These are phyloP conservation scores for Carcharodon carcharias DNA, from an alignment of 2,797 vertebrate genomes.

Conservation along the genomic window DNA sequence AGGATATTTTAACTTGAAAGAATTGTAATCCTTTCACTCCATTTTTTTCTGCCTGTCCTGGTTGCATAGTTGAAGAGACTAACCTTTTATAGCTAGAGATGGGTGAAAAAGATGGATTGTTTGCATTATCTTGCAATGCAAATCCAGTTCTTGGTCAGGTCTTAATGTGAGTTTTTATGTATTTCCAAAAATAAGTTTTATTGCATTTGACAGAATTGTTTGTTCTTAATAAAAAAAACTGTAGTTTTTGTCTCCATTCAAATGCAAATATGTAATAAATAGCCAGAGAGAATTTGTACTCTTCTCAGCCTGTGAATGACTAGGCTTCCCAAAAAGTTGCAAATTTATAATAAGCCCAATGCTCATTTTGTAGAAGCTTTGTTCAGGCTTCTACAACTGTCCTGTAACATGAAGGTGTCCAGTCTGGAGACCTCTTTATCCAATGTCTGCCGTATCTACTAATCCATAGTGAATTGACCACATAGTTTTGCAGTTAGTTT, in stretches of 20 bases:
- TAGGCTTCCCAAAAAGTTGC: neutral
- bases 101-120: neutral
- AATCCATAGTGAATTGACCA: too few relatives aligned
- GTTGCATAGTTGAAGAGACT: neutral
- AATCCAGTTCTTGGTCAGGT: neutral
- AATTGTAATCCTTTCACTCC: neutral
- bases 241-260: neutral
- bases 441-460: too few relatives aligned
- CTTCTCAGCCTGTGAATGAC: neutral
- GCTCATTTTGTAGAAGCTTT: neutral
- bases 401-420: too few relatives aligned
- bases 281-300: too few relatives aligned
- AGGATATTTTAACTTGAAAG: neutral
- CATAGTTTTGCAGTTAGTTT: too few relatives aligned
- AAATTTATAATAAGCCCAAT: neutral
- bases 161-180: neutral
- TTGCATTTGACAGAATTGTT: neutral
- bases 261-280: neutral
- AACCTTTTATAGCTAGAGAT: neutral
- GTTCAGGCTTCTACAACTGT: neutral
- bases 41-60: neutral
- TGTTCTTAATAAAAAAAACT: neutral
- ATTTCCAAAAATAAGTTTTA: neutral
- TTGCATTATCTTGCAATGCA: neutral
- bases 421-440: too few relatives aligned